Conservation (phyloP, 2,797 vertebrate species). For the Takifugu ocellatus region DNA sequence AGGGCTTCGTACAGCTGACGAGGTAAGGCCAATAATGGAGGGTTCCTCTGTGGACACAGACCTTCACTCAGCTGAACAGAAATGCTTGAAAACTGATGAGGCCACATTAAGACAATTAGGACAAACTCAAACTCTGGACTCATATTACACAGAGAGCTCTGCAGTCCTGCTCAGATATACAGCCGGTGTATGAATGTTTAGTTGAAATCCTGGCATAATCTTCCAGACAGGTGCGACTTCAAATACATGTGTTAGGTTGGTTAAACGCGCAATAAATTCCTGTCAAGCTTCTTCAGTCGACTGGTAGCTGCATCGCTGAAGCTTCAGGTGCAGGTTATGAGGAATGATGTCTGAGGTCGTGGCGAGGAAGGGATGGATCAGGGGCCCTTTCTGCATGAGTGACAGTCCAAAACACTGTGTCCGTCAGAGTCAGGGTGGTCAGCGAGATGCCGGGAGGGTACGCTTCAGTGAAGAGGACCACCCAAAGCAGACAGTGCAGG, state of each 20-base stretch:
- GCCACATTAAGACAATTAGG: constrained; percentile 67
- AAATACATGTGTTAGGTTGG: neutral
- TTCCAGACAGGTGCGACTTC: constrained; percentile 10
- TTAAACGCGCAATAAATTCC: constrained; percentile 15
- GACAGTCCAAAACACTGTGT: constrained; percentile 69
- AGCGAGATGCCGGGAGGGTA: constrained; percentile 50
- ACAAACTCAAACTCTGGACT: constrained; percentile 45
- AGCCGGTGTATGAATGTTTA: neutral
- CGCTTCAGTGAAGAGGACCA: constrained; percentile 69
- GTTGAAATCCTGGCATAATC: constrained; percentile 25
- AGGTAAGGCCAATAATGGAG: constrained; percentile 59
- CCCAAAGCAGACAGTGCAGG: constrained; percentile 65
- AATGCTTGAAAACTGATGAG: constrained; percentile 53
- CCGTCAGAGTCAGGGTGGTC: constrained; percentile 73
- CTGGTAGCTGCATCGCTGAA: constrained; percentile 13
- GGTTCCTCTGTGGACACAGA: constrained; percentile 39
- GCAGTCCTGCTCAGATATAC: constrained; percentile 6
- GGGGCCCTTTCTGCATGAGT: constrained; percentile 66
- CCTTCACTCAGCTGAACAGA: constrained; percentile 44
- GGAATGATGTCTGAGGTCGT: constrained; percentile 50
- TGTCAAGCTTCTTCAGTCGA: constrained; percentile 13
- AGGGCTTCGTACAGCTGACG: constrained; percentile 74
- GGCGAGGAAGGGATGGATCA: constrained; percentile 42
- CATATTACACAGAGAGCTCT: constrained; percentile 46
- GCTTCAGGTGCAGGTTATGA: constrained; percentile 48